phyloP scores from a whole-genome alignment of 2,888 invertebrate genomes.

The Thumatha senex region DNA sequence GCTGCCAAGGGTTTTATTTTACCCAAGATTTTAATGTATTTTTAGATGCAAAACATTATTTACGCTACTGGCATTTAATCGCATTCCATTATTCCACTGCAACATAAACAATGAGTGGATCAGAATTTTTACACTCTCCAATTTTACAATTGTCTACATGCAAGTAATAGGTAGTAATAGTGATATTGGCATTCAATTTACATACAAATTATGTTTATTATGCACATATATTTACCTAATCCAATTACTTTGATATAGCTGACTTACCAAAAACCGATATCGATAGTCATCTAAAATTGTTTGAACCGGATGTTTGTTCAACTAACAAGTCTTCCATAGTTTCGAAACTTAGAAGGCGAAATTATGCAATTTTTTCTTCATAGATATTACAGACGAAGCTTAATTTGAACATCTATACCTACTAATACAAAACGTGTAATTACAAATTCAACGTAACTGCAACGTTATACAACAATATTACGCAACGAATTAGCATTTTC shows the following conservation, averaged over 20 bases:
- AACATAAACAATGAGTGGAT: slow-evolving; percentile 15
- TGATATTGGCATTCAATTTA: no score
- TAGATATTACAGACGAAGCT: slow-evolving; percentile 39
- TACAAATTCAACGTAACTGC: slow-evolving; percentile 24
- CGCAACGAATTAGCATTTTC: slow-evolving; percentile 31
- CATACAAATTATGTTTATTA: not conserved
- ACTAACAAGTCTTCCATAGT: slow-evolving; percentile 71
- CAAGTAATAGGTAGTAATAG: no score
- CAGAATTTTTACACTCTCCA: slow-evolving; percentile 1
- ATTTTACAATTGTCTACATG: no score
- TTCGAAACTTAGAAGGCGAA: slow-evolving; percentile 72
- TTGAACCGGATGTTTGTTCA: slow-evolving; percentile 75
- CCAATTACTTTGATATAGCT: slow-evolving; percentile 11
- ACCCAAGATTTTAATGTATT: slow-evolving; percentile 42
- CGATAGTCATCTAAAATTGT: slow-evolving; percentile 43
- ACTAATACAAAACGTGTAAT: slow-evolving; percentile 1
- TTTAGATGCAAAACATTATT: slow-evolving; percentile 29
- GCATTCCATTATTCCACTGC: slow-evolving; percentile 22
- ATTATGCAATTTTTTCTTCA: slow-evolving; percentile 73
- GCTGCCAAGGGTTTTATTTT: slow-evolving; percentile 45
- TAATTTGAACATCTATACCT: not conserved
- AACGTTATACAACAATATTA: slow-evolving; percentile 37
- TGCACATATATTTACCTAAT: not conserved
- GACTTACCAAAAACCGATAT: slow-evolving; percentile 36
- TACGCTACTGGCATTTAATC: slow-evolving; percentile 24